A percentile compares a stretch with the other conserved stretches of the same genome.
phyloP scores from a whole-genome alignment of 1,140 invertebrate species.

The Theocolax elegans region DNA sequence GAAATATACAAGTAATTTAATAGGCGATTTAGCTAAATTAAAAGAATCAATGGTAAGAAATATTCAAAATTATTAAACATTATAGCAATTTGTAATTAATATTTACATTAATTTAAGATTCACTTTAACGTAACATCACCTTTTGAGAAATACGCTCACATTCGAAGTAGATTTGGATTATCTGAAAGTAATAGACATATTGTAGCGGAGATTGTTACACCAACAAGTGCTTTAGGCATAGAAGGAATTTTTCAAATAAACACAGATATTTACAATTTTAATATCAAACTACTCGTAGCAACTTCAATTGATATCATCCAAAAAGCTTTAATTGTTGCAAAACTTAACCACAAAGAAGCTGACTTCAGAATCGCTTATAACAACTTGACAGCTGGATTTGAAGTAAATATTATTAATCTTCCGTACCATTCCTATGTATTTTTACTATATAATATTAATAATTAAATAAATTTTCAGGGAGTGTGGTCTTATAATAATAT shows the following conservation, averaged over 20 bases:
- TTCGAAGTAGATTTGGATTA: conserved; percentile 76
- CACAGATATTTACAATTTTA: conserved; percentile 73
- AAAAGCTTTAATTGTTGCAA: conserved; percentile 72
- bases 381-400: conserved; percentile 77
- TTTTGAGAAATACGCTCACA: conserved; percentile 72
- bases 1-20: conserved; percentile 70
- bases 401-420: conserved; percentile 25
- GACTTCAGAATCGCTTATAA: conserved; percentile 81
- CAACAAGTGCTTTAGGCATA: conserved; percentile 74
- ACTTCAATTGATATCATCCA: conserved; percentile 78
- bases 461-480: conserved; percentile 63
- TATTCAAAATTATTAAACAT: not conserved
- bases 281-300: conserved; percentile 77
- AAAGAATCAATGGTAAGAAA: conserved; percentile 58
- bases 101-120: conserved; percentile 43
- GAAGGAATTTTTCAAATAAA: conserved; percentile 72
- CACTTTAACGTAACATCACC: conserved; percentile 79
- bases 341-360: conserved; percentile 71
- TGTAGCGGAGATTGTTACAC: conserved; percentile 76
- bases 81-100: conserved; percentile 16
- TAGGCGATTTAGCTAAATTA: conserved; percentile 55
- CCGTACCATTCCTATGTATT: not conserved
- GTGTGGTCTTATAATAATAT: conserved; percentile 78
- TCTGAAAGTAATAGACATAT: conserved; percentile 76
- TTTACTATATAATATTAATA: too few relatives aligned